Conservation (phyloP, 2,888 invertebrate species). For the Lochmaea crataegi region DNA sequence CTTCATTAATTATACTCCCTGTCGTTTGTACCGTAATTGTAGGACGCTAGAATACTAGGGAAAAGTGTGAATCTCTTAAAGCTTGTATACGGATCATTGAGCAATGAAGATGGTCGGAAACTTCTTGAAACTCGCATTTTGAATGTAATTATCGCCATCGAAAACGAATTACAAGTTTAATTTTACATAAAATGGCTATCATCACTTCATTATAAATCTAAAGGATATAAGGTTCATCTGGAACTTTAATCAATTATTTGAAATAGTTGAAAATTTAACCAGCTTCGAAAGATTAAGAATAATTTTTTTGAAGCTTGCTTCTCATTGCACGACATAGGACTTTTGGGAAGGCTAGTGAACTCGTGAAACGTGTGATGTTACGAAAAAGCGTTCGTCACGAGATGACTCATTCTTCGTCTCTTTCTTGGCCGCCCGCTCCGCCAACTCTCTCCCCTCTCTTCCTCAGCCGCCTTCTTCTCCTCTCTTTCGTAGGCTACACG, state of each 20-base stretch:
- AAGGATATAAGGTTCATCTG: background rate
- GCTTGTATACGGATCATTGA: slow-evolving; percentile 23
- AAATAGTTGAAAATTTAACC: background rate
- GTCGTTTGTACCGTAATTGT: slow-evolving; percentile 4
- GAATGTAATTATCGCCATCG: slow-evolving; percentile 23
- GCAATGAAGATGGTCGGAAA: slow-evolving; percentile 20
- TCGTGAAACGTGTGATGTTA: too few species aligned
- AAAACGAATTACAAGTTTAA: slow-evolving; percentile 26
- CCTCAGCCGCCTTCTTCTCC: too few species aligned
- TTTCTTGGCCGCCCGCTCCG: too few species aligned
- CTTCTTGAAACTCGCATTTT: slow-evolving; percentile 28
- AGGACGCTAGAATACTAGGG: background rate
- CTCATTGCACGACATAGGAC: too few species aligned
- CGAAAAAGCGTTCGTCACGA: too few species aligned
- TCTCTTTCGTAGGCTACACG: too few species aligned
- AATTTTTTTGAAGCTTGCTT: too few species aligned
- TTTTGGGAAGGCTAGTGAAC: too few species aligned
- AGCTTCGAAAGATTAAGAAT: too few species aligned
- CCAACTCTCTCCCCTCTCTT: too few species aligned
- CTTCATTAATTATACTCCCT: background rate
- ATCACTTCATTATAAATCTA: slow-evolving; percentile 11
- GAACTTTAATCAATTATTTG: background rate
- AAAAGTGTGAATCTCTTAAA: slow-evolving; percentile 15
- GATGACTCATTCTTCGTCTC: too few species aligned
- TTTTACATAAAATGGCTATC: slow-evolving; percentile 21